These are phyloP conservation scores for Timandra comae DNA, from an alignment of 2,888 invertebrate genomes.

Conservation along the genomic window DNA sequence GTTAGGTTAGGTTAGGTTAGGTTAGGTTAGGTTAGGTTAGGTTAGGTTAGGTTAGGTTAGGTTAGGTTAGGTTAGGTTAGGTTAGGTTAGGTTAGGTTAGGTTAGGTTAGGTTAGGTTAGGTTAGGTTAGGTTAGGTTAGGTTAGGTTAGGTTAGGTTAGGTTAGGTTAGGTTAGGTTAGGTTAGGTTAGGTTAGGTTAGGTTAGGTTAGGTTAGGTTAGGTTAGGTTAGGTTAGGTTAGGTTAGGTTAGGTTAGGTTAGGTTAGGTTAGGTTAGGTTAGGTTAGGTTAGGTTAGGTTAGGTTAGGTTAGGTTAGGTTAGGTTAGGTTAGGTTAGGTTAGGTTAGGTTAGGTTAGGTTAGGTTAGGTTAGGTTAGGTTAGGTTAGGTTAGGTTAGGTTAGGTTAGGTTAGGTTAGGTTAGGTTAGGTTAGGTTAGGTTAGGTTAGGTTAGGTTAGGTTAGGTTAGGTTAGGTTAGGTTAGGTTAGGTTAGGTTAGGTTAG, in stretches of 20 bases:
- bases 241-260: slow-evolving; percentile 22
- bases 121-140: slow-evolving; percentile 23
- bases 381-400: slow-evolving; percentile 29
- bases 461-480: slow-evolving; percentile 19
- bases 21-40: slow-evolving; percentile 23
- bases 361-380: slow-evolving; percentile 28
- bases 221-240: slow-evolving; percentile 22
- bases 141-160: slow-evolving; percentile 19
- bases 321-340: slow-evolving; percentile 26
- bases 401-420: slow-evolving; percentile 27
- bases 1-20: slow-evolving; percentile 23
- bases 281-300: slow-evolving; percentile 22
- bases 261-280: slow-evolving; percentile 24
- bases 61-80: slow-evolving; percentile 23
- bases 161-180: slow-evolving; percentile 29
- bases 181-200: slow-evolving; percentile 27
- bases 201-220: slow-evolving; percentile 22
- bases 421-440: slow-evolving; percentile 23
- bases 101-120: slow-evolving; percentile 22
- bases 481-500: slow-evolving; percentile 11
- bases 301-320: slow-evolving; percentile 25
- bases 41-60: slow-evolving; percentile 21
- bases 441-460: slow-evolving; percentile 21
- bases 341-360: slow-evolving; percentile 28
- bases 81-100: slow-evolving; percentile 21